Base-by-base conservation (phyloP, 2,113 vertebrate genomes). In the Isichthys henryi region DNA sequence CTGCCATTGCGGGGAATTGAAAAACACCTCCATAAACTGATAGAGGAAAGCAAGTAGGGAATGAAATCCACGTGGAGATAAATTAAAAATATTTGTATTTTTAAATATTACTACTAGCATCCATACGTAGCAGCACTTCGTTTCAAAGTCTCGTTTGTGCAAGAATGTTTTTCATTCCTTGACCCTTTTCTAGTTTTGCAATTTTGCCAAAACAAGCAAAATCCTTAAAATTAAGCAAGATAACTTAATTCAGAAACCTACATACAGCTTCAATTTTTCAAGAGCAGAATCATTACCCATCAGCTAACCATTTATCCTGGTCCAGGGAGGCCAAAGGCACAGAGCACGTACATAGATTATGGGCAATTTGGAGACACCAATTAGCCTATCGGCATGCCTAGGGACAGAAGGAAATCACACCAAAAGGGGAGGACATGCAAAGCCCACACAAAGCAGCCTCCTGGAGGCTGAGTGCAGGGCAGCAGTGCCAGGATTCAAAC, bases 1-100 rank as follows among this genome's bases (percentile, higher is more conserved):
- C 88, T 52, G 89, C 27, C 53, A 70, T 86, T 88, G 45, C 84
- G 48, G 19, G 52, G 87, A 48, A 23, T 50, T 90, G 66, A 83
- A 85, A 80, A 46, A n/a, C 45, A 52, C 56, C 53, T 88, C 80
- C 13, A 27, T 17, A 88, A 53, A 88, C n/a, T 39, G 5, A 31
- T 17, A 70, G 21, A 49, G 46, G 31, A 35, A 46, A n/a, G 17
- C 56, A 27, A 15, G 15, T 2, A 45, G 45, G 31, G 49, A 53
- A 83, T n/a, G 27, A 27, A 17, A 11, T 13, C 46, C 23, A 45
- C 23, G 43, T 66, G 10, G 19, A 88, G n/a, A 88, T 35, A 27
- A 43, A 45, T 58, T 9, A 19, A 27, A 88, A 77, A 77, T 39
- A 77, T 77, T 9, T 77, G 70, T 39, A 39, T 77, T 17, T 39